Evolutionary conservation across 2,888 invertebrate species (phyloP), one percentile per base, ranked within the genome.

Genomic region (Nephrotoma flavescens): DNA sequence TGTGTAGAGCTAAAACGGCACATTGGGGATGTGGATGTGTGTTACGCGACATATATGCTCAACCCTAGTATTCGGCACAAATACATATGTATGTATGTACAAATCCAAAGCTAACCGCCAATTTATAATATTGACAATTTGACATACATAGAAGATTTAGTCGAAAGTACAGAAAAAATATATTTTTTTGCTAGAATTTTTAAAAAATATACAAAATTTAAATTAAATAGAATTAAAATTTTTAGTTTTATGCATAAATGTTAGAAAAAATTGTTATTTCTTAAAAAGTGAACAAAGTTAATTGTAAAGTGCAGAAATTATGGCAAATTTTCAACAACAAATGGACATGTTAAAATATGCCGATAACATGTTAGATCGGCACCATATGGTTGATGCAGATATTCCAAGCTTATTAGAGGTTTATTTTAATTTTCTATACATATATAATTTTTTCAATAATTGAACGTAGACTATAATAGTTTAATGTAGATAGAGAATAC

Each of bases 331-430:
- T 41, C 84, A 84, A 84, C 84, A 84, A 84, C 84, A 84, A 84
- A 42, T 84, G 84, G 84, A 84, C 41, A 84, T 84, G 86, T 92
- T 97, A 89, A 96, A 97, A 91, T 92, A 95, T 89, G 96, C 97
- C 86, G 96, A 96, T 71, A 95, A 95, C 90, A 95, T 95, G 92
- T 92, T 97, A 57, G 97, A 97, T 90, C 95, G 94, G 91, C 95
- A 95, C 87, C 91, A 92, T 87, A 88, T 88, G 83, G 89, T 89
- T 44, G 92, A 92, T 88, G 89, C 89, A 83, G 88, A 89, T 71
- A 89, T 90, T 41, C 91, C 91, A 1, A 90, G 91, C 44, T 88
- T 92, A 3, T 88, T 91, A 19, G 91, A 92, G 88, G 91, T 92
- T 45, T 41, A 41, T 19, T 57, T 86, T 86, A 3, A 83, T 86